These are phyloP conservation scores for Epinephelus fuscoguttatus DNA, from an alignment of 2,113 vertebrate genomes.

Conservation along the genomic window DNA sequence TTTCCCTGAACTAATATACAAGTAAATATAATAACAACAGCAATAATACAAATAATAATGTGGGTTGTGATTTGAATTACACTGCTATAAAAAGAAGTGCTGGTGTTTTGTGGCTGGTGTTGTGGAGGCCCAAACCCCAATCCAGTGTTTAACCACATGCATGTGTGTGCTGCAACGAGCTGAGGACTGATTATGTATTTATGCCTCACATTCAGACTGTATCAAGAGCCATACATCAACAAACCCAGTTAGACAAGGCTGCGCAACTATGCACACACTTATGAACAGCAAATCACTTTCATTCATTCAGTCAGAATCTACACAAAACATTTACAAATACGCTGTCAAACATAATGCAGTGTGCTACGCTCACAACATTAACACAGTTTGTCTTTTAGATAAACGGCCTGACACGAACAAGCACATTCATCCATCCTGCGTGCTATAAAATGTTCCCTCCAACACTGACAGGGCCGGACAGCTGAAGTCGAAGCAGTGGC, in stretches of 20 bases:
- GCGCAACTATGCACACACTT: neutral
- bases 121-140: neutral
- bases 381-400: constrained; percentile 43
- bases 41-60: neutral
- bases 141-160: neutral
- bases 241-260: neutral
- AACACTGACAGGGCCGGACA: constrained; percentile 18
- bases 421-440: constrained; percentile 7
- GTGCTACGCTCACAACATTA: neutral
- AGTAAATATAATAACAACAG: neutral
- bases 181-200: neutral
- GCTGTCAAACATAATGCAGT: constrained; percentile 7
- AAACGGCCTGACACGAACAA: constrained; percentile 5
- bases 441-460: constrained; percentile 13
- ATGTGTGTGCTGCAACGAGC: neutral
- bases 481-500: neutral
- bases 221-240: constrained; percentile 3
- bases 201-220: constrained; percentile 1
- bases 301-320: constrained; percentile 7
- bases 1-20: neutral
- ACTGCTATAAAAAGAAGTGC: neutral
- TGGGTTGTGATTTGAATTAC: neutral
- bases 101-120: neutral
- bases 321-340: constrained; percentile 19
- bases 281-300: constrained; percentile 2